Base-by-base conservation (phyloP, 2,888 invertebrate species). In the Parochlus steinenii region DNA sequence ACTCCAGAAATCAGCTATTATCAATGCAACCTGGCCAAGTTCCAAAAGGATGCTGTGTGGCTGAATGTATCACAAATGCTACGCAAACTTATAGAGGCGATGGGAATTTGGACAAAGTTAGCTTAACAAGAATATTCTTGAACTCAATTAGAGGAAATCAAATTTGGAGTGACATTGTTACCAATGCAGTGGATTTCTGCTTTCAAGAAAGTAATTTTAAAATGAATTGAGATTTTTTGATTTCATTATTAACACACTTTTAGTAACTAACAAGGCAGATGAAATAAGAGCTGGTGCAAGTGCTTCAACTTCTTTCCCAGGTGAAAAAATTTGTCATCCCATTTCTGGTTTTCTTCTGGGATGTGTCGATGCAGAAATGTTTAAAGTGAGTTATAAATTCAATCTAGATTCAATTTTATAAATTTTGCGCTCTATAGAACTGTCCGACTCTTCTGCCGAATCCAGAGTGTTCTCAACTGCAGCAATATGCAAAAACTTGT, bases 241-340 rank as follows among this genome's bases (percentile, higher is more conserved):
- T 12, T 20, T 20, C 25, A 23, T 18, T 30, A 18, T 30, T 14
- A 26, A 15, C 2, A 16, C 16, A 11, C 7, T 34, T 28, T n/a
- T 10, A 34, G 37, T 31, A 15, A 26, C 30, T n/a, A 14, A 15
- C 7, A 25, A n/a, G 3, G 10, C 15, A 12, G 16, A 19, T 10
- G 31, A 24, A 25, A 18, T 33, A 17, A 5, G 17, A 10, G 3
- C 10, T n/a, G 33, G 11, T 10, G 16, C 25, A 12, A 15, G 6
- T 8, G 14, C 11, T 15, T 17, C 10, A 20, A 11, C 30, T 3
- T 10, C 26, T n/a, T 26, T 31, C 17, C 8, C 5, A 6, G 31
- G 31, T 8, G 37, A 37, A 31, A 20, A 30, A 6, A 12, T 37
- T 12, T 37, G 37, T 31, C 37, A 37, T 28, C 38, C 38, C 12